phyloP scores from a whole-genome alignment of 2,113 vertebrate genomes.

The Emydura subglobosa region DNA sequence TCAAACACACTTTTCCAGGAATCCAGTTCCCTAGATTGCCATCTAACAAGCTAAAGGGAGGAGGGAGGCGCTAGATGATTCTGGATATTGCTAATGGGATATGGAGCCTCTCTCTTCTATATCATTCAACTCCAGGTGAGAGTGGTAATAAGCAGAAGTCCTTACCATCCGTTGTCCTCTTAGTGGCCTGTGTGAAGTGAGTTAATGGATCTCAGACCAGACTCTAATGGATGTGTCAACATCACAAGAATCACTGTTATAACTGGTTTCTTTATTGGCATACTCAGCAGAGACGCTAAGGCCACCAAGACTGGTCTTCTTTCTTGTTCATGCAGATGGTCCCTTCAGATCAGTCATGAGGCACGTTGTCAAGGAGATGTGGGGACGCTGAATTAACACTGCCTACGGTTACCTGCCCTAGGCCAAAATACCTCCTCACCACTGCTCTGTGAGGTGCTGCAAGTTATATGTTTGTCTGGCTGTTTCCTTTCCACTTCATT shows the following conservation, averaged over 20 bases:
- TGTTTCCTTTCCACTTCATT: neutral
- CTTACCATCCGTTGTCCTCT: neutral
- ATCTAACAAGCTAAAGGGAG: fast-evolving
- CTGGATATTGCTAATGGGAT: neutral
- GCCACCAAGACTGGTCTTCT: fast-evolving
- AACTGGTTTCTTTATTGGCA: neutral
- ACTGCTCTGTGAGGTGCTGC: neutral
- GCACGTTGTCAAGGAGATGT: fast-evolving
- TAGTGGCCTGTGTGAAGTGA: fast-evolving
- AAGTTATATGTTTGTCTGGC: neutral
- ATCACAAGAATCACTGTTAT: neutral
- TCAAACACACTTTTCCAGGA: neutral
- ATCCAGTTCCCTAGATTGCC: fast-evolving
- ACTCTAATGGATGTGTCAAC: neutral
- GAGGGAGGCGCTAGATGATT: neutral
- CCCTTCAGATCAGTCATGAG: neutral
- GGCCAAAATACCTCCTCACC: neutral
- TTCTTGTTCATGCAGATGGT: neutral
- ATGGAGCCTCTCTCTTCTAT: neutral
- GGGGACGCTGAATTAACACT: fast-evolving
- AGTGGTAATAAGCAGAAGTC: neutral
- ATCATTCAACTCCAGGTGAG: neutral
- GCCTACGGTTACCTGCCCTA: neutral
- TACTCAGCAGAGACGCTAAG: neutral
- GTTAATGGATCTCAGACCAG: neutral